Conservation (phyloP, 2,797 vertebrate species). For the Leuciscus waleckii region DNA sequence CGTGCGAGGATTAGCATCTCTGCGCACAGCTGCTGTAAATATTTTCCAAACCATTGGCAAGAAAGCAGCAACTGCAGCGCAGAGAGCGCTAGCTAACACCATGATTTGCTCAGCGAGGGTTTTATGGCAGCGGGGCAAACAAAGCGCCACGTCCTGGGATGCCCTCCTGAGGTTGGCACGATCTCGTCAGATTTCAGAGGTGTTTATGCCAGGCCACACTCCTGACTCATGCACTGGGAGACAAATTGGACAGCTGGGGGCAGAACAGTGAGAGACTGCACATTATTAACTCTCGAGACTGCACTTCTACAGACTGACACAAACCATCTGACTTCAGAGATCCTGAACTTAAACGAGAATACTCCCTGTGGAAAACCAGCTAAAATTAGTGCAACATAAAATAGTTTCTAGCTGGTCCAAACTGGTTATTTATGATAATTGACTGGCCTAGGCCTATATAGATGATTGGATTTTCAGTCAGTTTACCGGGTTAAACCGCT, state of each 20-base stretch:
- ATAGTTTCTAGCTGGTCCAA: neutral
- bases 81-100: slow-evolving; percentile 17
- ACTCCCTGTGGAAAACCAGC: neutral
- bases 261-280: neutral
- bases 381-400: neutral
- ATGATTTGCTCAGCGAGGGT: slow-evolving; percentile 20
- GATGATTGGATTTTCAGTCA: neutral
- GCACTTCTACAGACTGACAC: slow-evolving; percentile 18
- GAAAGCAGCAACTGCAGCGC: slow-evolving; percentile 26
- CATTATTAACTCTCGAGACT: slow-evolving; percentile 8
- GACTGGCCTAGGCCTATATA: neutral
- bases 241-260: slow-evolving; percentile 49
- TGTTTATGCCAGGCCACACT: slow-evolving; percentile 57
- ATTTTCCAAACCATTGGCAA: slow-evolving; percentile 54
- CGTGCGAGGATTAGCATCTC: slow-evolving; percentile 41
- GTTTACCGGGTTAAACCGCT: neutral
- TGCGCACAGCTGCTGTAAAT: slow-evolving; percentile 56
- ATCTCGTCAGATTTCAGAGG: slow-evolving; percentile 27
- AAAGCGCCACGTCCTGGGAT: slow-evolving; percentile 65
- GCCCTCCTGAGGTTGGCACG: slow-evolving; percentile 65
- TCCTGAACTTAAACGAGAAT: neutral
- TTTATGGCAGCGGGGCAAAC: slow-evolving; percentile 51
- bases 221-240: slow-evolving; percentile 46
- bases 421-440: neutral
- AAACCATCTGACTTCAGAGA: slow-evolving; percentile 1